Evolutionary conservation across 2,113 vertebrate species (phyloP), one percentile per base, ranked within the genome.

Genomic region (Anoura caudifer): DNA sequence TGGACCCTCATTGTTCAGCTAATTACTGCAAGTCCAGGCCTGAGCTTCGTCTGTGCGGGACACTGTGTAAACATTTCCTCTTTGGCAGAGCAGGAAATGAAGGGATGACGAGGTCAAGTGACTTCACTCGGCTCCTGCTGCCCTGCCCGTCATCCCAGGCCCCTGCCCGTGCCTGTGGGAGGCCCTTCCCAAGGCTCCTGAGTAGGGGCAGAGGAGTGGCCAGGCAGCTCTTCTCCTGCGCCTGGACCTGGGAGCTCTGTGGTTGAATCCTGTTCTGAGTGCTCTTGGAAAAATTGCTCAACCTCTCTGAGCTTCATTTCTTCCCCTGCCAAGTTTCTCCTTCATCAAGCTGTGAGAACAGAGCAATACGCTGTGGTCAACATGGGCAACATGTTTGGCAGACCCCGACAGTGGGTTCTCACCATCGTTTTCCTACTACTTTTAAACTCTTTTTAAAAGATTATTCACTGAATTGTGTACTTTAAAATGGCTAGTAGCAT

Each of bases 1-100:
- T 4, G 63, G 89, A 52, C 47, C 83, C 77, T 70, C 79, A 56
- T 89, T 84, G 94, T 72, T 65, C 87, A 15, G 95, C 95, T 97
- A 96, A 95, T 96, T 94, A 65, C 87, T 13, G 75, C 67, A 31
- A 50, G 45, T 45, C 81, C 67, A 9, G 92, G 97, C 92, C 94
- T 89, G 92, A 0, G 1, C 50, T 81, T 92, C 38, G 80, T 94
- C 97, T 90, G 54, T 36, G 65, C 75, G 36, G 80, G 85, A 63
- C 59, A 1, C 79, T 45, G 90, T 43, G 81, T 92, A 94, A 94
- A 95, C 95, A 97, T 85, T 94, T 97, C 97, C 97, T 96, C 90
- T 95, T 31, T 4, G 41, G 87, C 95, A 88, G 95, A 56, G 75
- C 97, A 97, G 96, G 97, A 96, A 97, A 83, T 80, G 94, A 87